Evolutionary conservation across 92 coral and sea anemone genomes (phyloP), one percentile per base, ranked within the genome.

Genomic region (Anthopleura xanthogrammica): DNA sequence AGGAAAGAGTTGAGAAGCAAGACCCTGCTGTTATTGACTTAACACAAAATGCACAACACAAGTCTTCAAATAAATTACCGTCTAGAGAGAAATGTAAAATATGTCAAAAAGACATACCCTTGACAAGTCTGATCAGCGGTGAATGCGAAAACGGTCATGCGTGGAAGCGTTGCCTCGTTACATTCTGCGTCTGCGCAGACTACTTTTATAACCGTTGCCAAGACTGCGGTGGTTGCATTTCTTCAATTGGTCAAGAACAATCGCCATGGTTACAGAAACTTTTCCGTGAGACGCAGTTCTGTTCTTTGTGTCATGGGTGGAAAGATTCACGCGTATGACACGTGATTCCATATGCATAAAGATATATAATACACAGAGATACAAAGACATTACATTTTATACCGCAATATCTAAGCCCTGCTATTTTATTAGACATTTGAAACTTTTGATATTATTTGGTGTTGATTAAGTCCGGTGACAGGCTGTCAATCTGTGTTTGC

Each of bases 241-340:
- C 87, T 43, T 48, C 66, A 68, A 66, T 66, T 84, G 80, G 82
- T 23, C 55, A 77, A 23, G 81, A 84, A 56, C 36, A 75, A 17
- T 84, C 87, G 3, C 81, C 87, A 84, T 84, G 87, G 87, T 50
- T 84, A 84, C 87, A 76, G 29, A 68, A 39, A n/a, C 50, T 77
- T 20, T 52, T 60, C 1, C 74, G 43, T 17, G 72, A 52, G 2
- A 58, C 82, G 64, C 66, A 66, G 42, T 52, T 57, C 48, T 84
- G 87, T 77, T 43, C 82, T 19, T 12, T 84, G 76, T 84, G 87
- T 60, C 43, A 50, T 46, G 82, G 82, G 50, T 84, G 87, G 87
- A 52, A 68, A n/a, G 84, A 81, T 54, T 22, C 64, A 48, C 84
- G 84, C 22, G 80, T 20, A 43, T 75, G 78, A 42, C 77, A 70